These are phyloP conservation scores for Boloria euphrosyne DNA, from an alignment of 2,888 invertebrate genomes.

Conservation along the genomic window DNA sequence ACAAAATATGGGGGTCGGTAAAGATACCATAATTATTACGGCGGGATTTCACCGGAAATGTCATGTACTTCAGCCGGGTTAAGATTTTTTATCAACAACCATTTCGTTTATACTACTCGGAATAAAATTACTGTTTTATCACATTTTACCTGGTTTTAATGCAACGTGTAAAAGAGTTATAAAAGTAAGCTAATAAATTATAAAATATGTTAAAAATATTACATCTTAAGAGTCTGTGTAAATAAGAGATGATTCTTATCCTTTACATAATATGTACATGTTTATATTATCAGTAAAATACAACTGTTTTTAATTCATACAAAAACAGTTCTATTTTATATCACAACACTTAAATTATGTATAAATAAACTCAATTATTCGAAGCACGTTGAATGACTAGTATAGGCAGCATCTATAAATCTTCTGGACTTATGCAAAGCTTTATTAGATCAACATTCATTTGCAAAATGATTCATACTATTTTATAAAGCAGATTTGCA, in stretches of 20 bases:
- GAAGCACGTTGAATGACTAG: constrained; percentile 22
- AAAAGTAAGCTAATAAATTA: constrained; percentile 6
- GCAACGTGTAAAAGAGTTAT: background rate
- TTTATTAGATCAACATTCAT: constrained; percentile 29
- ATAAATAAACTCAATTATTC: constrained; percentile 6
- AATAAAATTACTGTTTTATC: no score
- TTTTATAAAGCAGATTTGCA: constrained; percentile 25
- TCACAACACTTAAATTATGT: constrained; percentile 13
- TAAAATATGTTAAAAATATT: background rate
- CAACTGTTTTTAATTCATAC: background rate
- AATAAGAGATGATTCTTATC: background rate
- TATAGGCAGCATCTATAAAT: constrained; percentile 19
- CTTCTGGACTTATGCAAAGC: constrained; percentile 21
- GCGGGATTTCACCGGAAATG: constrained; percentile 21
- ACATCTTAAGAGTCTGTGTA: background rate
- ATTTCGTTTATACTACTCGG: constrained; percentile 3
- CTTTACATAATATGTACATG: constrained; percentile 12
- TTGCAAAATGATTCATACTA: constrained; percentile 16
- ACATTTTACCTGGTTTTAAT: no score
- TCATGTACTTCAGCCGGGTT: constrained; percentile 20
- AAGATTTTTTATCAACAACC: constrained; percentile 11
- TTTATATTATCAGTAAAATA: constrained; percentile 3
- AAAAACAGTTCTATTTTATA: constrained; percentile 7
- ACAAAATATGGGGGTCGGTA: constrained; percentile 30
- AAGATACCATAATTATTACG: constrained; percentile 30